Base-by-base conservation (phyloP, 2,797 vertebrate genomes). In the Botia almorhae region DNA sequence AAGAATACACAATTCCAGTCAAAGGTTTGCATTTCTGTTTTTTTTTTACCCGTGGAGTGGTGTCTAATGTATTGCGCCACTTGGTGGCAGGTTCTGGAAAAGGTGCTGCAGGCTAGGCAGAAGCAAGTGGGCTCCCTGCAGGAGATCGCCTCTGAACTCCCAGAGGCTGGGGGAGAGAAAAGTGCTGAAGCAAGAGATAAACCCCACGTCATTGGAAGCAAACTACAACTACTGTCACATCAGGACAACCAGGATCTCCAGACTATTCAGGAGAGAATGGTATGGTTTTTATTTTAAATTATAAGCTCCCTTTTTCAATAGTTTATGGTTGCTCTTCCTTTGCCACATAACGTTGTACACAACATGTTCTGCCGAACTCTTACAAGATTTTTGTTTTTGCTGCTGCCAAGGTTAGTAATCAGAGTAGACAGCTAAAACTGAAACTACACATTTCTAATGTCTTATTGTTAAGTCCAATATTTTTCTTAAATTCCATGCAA, bases 101-200 rank as follows among this genome's bases (percentile, higher is more conserved):
- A 90, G 81, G 96, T 97, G 89, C 92, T 99, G 29, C 82, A 85
- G 76, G 89, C 87, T 84, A 79, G 86, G 17, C 93, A 91, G 82
- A 87, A 82, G 7, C 92, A 93, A 87, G 95, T 95, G 74, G 90
- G 88, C 8, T 85, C 93, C 6, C 93, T 98, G 23, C 95, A 95
- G 82, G 93, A 95, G 21, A 93, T 98, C 83, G 92, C 94, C 81
- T 85, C 88, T 60, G 91, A 92, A 90, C 93, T 98, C 71, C 88
- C 91, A 0, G 92, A 95, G 65, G 91, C 91, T 0, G 85, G 63
- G 0, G 88, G 83, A 0, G 94, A 92, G 56, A 93, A 95, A 50
- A 92, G 92, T 13, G 58, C 76, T 1, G 96, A 98, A 85, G 93
- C 94, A 13, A 89, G 84, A 72, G 96, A 98, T 90, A 96, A 97